Conservation (phyloP, 2,888 invertebrate species). For the Rosalia funebris region DNA sequence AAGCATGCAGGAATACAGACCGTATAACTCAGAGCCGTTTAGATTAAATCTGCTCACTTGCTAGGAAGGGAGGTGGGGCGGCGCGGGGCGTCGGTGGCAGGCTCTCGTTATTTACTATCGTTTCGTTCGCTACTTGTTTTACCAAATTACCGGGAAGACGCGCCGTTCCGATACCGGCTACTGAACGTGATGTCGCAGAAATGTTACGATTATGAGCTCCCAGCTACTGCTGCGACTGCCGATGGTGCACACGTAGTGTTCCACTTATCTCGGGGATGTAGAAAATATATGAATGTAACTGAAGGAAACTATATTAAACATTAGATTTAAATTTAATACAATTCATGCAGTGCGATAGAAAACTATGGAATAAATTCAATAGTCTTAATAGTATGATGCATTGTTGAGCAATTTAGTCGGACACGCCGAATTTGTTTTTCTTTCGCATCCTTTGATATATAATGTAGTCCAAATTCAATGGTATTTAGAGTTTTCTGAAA, state of each 20-base stretch:
- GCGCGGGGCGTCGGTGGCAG: slow-evolving; percentile 39
- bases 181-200: slow-evolving; percentile 58
- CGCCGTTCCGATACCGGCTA: slow-evolving; percentile 55
- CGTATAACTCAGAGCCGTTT: slow-evolving; percentile 61
- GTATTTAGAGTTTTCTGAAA: too few species aligned
- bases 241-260: background rate
- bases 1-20: slow-evolving; percentile 56
- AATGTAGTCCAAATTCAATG: too few species aligned
- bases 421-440: too few species aligned
- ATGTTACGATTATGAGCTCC: slow-evolving; percentile 29
- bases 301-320: too few species aligned
- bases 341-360: too few species aligned
- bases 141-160: slow-evolving; percentile 61
- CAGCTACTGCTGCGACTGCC: background rate
- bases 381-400: too few species aligned
- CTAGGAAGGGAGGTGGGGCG: slow-evolving; percentile 17
- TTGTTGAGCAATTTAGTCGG: too few species aligned
- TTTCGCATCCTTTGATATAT: too few species aligned
- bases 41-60: slow-evolving; percentile 57
- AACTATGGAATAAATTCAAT: too few species aligned
- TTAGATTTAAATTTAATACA: too few species aligned
- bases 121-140: slow-evolving; percentile 62
- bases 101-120: slow-evolving; percentile 50
- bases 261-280: background rate
- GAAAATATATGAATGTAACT: too few species aligned